These are phyloP conservation scores for Phocoena phocoena DNA, from an alignment of 2,113 vertebrate species.

Conservation along the genomic window DNA sequence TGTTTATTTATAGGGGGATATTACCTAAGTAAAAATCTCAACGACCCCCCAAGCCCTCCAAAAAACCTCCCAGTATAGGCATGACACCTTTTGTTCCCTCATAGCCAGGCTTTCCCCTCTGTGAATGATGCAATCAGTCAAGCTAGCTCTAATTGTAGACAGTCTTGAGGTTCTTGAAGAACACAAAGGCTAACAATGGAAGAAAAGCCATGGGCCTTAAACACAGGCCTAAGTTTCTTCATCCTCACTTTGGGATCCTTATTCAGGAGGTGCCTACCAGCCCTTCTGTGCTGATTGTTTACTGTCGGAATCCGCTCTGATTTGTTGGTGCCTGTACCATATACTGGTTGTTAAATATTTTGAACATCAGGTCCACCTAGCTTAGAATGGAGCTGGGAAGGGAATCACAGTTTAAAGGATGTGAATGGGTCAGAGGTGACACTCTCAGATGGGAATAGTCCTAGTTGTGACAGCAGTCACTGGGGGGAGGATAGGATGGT, in stretches of 20 bases:
- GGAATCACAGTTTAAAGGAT: background rate
- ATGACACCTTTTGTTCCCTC: background rate
- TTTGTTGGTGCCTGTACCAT: background rate
- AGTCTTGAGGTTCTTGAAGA: background rate
- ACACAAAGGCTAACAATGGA: background rate
- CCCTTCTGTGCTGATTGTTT: background rate
- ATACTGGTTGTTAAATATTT: constrained; percentile 45
- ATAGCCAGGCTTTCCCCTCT: background rate
- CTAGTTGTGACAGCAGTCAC: background rate
- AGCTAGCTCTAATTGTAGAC: background rate
- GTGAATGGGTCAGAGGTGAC: background rate
- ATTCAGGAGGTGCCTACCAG: rapidly evolving
- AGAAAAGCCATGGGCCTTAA: background rate
- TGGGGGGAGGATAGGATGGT: background rate
- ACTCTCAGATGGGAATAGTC: background rate
- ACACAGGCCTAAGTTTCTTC: background rate
- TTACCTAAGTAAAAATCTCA: background rate
- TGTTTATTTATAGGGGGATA: background rate
- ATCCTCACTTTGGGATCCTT: no score
- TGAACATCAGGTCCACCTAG: background rate
- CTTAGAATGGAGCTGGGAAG: background rate
- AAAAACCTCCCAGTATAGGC: background rate
- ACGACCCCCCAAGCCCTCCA: background rate
- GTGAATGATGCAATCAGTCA: background rate
- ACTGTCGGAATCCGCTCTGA: background rate